Evolutionary conservation across 1,140 invertebrate genomes (phyloP), one percentile per base, ranked within the genome.

Genomic region (Hylaeus volcanicus): DNA sequence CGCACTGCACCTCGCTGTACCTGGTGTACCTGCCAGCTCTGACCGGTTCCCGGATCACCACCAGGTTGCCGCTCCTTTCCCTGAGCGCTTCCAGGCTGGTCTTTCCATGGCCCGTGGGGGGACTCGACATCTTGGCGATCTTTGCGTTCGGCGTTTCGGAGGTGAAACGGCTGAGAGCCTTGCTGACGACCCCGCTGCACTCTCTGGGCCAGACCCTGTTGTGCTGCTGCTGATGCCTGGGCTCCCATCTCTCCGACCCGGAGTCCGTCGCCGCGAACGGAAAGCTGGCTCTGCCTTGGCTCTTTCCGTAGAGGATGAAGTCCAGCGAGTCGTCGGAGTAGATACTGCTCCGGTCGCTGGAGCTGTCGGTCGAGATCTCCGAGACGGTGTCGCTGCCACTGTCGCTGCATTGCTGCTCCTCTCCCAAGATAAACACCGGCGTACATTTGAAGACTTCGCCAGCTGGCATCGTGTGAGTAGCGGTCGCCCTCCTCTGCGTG

Each of bases 301-400:
- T 91, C 66, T 93, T 92, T 0, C 92, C 92, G 51, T 93, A 93
- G 12, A 93, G 85, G 26, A 93, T 92, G 55, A 93, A 93, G 51
- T 94, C 94, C 5, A 94, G 78, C 0, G 93, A 94, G 70, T 94
- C 94, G 79, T 95, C 94, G 51, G 94, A 92, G 48, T 94, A 95
- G 65, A 95, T 94, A 81, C 94, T 94, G 73, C 94, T 94, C 5
- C 94, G 91, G 81, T 95, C 94, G 82, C 94, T 94, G 45, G 93
- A 94, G 14, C 94, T 94, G 83, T 95, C 94, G 12, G 94, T 94
- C 1, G 94, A 95, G 82, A 95, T 94, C 81, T 95, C 94, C 15
- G 94, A 94, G 5, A 94, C 92, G 5, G 94, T 94, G 76, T 94
- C 94, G 65, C 94, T 94, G 65, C 93, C 93, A 60, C 93, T 93